Percentiles rank a stretch among this genome's conserved stretches.
phyloP scores from a whole-genome alignment of 1,140 invertebrate species.

The Drosophila persimilis region DNA sequence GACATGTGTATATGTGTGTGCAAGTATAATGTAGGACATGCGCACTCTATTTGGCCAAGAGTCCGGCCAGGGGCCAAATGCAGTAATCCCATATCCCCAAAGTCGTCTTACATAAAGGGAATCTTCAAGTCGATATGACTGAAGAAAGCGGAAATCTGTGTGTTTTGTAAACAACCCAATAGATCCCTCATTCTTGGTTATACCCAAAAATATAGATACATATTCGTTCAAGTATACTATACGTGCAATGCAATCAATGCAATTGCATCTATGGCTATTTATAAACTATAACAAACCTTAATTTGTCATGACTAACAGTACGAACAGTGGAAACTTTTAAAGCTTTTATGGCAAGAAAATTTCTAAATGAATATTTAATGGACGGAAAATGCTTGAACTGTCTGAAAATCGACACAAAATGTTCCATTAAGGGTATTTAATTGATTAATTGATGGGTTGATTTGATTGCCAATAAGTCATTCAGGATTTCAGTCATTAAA shows the following conservation, averaged over 20 bases:
- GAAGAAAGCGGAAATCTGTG: neutral
- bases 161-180: slow-evolving; percentile 18
- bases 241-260: slow-evolving; percentile 37
- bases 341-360: neutral
- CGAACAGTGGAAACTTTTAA: slow-evolving; percentile 4
- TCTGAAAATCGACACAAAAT: no score
- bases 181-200: neutral
- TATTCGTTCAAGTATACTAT: neutral
- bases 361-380: neutral
- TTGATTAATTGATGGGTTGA: no score
- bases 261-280: slow-evolving; percentile 23
- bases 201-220: neutral
- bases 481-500: neutral
- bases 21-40: slow-evolving; percentile 65
- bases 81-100: slow-evolving; percentile 35
- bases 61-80: slow-evolving; percentile 47
- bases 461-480: no score
- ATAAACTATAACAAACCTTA: slow-evolving; percentile 37
- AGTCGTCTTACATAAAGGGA: slow-evolving; percentile 59
- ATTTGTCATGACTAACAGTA: slow-evolving; percentile 24
- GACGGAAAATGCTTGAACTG: neutral
- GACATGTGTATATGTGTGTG: slow-evolving; percentile 49
- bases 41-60: slow-evolving; percentile 62
- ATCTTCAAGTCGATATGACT: neutral
- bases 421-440: no score